Conservation (phyloP, 92 coral and sea anemone species). For the Epizoanthus ramosus region DNA sequence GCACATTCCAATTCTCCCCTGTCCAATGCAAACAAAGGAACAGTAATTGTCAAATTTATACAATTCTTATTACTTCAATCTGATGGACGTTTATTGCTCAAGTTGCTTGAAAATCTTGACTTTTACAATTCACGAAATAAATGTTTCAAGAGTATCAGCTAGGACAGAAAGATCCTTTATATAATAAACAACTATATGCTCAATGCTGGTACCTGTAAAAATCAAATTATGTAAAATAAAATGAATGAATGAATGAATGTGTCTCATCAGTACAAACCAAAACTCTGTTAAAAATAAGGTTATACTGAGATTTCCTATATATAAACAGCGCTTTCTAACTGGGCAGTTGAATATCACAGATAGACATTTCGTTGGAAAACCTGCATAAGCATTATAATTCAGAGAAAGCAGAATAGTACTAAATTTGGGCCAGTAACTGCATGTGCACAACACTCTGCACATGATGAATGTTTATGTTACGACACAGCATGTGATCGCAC, state of each 20-base stretch:
- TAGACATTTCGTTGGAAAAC: too few species aligned
- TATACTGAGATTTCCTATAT: not conserved
- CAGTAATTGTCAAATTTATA: not conserved
- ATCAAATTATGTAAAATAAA: too few species aligned
- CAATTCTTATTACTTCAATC: not conserved
- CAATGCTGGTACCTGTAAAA: slow-evolving; percentile 40
- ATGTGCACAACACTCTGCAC: too few species aligned
- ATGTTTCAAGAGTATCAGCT: not conserved
- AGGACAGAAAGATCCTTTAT: not conserved
- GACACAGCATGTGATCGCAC: slow-evolving; percentile 10
- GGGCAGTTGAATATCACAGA: too few species aligned
- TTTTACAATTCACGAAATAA: not conserved
- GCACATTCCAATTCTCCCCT: slow-evolving; percentile 11
- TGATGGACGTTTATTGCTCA: not conserved
- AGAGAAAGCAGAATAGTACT: too few species aligned
- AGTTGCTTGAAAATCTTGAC: not conserved
- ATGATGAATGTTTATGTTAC: slow-evolving; percentile 1
- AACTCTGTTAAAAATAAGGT: not conserved
- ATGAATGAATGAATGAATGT: too few species aligned
- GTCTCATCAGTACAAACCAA: too few species aligned
- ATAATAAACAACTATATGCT: not conserved
- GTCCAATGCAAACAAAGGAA: slow-evolving; percentile 6
- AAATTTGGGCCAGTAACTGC: too few species aligned
- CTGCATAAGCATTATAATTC: too few species aligned
- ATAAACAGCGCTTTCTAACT: too few species aligned